Evolutionary conservation across 2,797 vertebrate genomes (phyloP).

Genomic region (Sebastes matsubarae): DNA sequence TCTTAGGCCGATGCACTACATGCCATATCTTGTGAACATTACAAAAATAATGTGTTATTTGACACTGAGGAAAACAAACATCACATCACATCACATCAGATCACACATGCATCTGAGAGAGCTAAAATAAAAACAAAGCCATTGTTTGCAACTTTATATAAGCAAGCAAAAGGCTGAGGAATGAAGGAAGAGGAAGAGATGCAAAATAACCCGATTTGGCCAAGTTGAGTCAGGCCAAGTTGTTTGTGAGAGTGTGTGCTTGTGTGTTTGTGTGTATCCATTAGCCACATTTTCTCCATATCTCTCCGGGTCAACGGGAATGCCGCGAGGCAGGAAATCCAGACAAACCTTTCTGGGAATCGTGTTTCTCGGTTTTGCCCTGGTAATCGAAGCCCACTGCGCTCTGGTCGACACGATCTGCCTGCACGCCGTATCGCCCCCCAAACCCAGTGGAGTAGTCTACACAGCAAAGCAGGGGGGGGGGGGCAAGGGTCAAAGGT

Average conservation of each 20-base stretch:
- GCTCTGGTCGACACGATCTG: constrained; percentile 89
- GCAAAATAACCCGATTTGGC: constrained; percentile 2
- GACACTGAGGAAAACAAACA: neutral
- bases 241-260: neutral
- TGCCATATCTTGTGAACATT: neutral
- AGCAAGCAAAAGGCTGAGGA: constrained; percentile 27
- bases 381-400: constrained; percentile 94
- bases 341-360: constrained; percentile 91
- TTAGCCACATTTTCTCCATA: no score
- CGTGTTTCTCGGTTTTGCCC: constrained; percentile 91
- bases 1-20: neutral
- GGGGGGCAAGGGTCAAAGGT: constrained; percentile 47
- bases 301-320: neutral
- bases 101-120: neutral
- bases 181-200: constrained; percentile 27
- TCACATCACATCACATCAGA: neutral
- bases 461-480: constrained; percentile 66
- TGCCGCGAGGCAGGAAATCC: neutral
- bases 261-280: neutral
- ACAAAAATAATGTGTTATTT: neutral
- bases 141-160: neutral
- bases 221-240: neutral
- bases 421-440: constrained; percentile 90
- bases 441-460: constrained; percentile 94
- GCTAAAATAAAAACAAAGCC: neutral